Evolutionary conservation across 2,888 invertebrate genomes (phyloP).

Genomic region (Sycophila texana): DNA sequence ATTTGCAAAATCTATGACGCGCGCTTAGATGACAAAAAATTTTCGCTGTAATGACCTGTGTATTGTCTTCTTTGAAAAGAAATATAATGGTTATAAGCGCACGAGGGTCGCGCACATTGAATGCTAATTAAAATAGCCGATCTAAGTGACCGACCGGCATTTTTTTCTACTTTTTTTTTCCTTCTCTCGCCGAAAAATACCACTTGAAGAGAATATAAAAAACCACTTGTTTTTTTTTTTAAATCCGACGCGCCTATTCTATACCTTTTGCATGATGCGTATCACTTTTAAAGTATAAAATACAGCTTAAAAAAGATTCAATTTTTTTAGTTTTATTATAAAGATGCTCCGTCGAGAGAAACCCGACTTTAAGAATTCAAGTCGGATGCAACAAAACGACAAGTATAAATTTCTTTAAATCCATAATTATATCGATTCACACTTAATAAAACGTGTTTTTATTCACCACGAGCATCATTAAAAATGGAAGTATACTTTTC

Average conservation of each 20-base stretch:
- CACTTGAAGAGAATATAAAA: neutral
- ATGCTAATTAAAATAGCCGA: conserved; percentile 35
- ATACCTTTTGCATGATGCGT: too few species aligned
- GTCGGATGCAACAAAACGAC: too few species aligned
- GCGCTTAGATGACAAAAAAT: neutral
- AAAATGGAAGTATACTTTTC: too few species aligned
- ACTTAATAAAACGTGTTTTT: too few species aligned
- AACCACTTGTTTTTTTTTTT: conserved; percentile 11
- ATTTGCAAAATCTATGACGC: neutral
- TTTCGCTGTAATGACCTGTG: neutral
- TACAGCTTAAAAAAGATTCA: too few species aligned
- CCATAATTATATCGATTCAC: too few species aligned
- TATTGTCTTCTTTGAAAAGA: conserved; percentile 22
- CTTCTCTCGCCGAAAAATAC: conserved; percentile 19
- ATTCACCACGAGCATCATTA: too few species aligned
- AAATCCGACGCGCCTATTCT: conserved; percentile 7
- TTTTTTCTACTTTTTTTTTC: neutral
- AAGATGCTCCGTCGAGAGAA: neutral
- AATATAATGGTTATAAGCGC: conserved; percentile 23
- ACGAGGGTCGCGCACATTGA: conserved; percentile 29
- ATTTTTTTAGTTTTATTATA: neutral
- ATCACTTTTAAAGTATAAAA: too few species aligned
- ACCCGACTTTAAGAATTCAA: too few species aligned
- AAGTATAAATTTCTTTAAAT: too few species aligned
- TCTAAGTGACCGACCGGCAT: neutral